A percentile compares a stretch with the other conserved stretches of the same genome.
Conservation (phyloP, 2,113 vertebrate species). For the Phalacrocorax pelagicus region DNA sequence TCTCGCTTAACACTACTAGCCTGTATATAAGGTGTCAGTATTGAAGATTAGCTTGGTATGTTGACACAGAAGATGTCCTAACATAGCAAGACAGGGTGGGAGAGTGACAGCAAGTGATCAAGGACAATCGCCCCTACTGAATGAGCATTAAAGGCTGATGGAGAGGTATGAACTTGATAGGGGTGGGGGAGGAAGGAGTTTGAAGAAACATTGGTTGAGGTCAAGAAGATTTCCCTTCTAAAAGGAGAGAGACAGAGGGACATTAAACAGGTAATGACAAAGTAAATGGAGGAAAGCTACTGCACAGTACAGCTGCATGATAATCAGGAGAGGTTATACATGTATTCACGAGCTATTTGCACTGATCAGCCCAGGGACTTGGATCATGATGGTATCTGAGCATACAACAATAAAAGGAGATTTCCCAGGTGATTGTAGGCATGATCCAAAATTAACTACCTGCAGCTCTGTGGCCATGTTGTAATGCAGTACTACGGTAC, state of each 20-base stretch:
- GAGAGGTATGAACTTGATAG: background rate
- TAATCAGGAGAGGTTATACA: background rate
- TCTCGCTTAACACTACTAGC: background rate
- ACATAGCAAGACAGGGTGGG: background rate
- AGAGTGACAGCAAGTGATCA: background rate
- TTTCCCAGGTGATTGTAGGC: constrained; percentile 2
- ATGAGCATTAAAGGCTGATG: background rate
- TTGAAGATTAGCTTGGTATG: background rate
- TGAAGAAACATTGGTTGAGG: constrained; percentile 22
- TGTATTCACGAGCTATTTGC: constrained; percentile 27
- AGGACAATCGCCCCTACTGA: background rate
- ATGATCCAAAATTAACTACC: background rate
- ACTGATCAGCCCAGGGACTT: constrained; percentile 7
- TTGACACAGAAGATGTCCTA: background rate
- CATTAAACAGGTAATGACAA: constrained; percentile 40
- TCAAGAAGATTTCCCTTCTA: constrained; percentile 14
- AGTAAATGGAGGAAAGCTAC: background rate
- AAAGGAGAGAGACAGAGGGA: constrained; percentile 6
- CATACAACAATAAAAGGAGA: constrained; percentile 22
- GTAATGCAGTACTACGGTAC: background rate
- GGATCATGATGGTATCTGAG: constrained; percentile 3
- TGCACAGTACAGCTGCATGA: background rate
- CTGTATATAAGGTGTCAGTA: background rate
- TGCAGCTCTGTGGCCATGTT: background rate
- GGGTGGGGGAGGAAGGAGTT: background rate